Evolutionary conservation across 2,113 vertebrate species (phyloP).

Genomic region (Cyanistes caeruleus): DNA sequence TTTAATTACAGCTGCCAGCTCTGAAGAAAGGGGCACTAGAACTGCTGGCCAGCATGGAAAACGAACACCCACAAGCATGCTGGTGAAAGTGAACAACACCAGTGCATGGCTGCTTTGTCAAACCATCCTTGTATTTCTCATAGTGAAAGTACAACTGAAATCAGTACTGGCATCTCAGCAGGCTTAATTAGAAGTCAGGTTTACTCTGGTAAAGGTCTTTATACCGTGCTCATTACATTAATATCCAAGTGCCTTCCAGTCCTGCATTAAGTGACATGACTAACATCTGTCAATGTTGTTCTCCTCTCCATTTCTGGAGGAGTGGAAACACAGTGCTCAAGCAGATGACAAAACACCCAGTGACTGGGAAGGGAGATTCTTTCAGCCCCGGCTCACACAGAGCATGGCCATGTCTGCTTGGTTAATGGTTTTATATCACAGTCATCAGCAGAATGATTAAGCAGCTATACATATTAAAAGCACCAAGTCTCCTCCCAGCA

Average conservation of each 20-base stretch:
- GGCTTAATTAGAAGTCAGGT: constrained; percentile 10
- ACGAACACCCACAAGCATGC: not conserved
- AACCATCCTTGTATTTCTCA: not conserved
- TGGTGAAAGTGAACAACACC: not conserved
- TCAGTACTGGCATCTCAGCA: not conserved
- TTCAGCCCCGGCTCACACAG: not conserved
- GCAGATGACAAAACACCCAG: not conserved
- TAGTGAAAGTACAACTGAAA: not conserved
- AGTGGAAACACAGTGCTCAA: not conserved
- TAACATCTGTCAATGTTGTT: constrained; percentile 2
- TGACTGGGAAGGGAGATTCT: not conserved
- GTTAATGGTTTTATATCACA: not conserved
- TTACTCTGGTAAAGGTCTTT: not conserved
- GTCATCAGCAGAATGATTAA: not conserved
- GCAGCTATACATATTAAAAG: not conserved
- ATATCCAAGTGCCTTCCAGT: constrained; percentile 24
- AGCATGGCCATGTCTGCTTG: not conserved
- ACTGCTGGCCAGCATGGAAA: not conserved
- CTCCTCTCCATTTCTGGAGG: not conserved
- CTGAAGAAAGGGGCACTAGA: not conserved
- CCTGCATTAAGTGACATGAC: not conserved
- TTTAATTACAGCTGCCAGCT: not conserved
- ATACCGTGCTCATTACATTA: not conserved
- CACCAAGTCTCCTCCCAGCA: not conserved
- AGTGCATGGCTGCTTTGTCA: not conserved